These are phyloP conservation scores for Alosa alosa DNA, from an alignment of 2,113 vertebrate genomes.

Conservation along the genomic window DNA sequence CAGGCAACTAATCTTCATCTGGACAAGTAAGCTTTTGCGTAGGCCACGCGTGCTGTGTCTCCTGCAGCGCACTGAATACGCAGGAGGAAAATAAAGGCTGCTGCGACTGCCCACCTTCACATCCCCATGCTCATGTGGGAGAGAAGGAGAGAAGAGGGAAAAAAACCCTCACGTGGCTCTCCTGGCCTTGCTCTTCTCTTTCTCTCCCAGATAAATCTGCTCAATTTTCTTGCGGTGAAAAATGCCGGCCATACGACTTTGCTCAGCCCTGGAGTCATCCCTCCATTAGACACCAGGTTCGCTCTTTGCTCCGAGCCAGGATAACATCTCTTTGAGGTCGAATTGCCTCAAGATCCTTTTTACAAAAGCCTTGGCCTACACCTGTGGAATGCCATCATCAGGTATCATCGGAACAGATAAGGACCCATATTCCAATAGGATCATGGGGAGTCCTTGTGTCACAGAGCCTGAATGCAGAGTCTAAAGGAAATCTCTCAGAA, in stretches of 20 bases:
- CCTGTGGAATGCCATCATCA: conserved; percentile 17
- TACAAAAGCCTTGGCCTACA: background rate
- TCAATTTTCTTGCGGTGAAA: background rate
- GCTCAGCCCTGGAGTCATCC: conserved; percentile 7
- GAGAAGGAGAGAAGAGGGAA: background rate
- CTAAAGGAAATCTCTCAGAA: background rate
- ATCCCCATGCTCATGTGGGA: background rate
- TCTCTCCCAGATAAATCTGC: background rate
- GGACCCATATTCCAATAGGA: background rate
- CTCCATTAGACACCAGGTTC: conserved; percentile 17
- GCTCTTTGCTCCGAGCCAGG: conserved; percentile 15
- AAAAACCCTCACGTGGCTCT: background rate
- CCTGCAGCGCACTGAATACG: background rate
- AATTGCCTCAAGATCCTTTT: background rate
- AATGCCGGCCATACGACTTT: conserved; percentile 21
- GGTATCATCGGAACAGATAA: conserved; percentile 20
- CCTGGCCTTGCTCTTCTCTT: background rate
- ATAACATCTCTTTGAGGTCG: conserved; percentile 25
- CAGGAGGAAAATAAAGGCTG: background rate
- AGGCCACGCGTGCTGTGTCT: background rate
- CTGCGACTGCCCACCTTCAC: background rate
- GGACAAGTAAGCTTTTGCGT: background rate
- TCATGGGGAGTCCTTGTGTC: background rate
- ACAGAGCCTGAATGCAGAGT: background rate
- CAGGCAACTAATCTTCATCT: background rate